Evolutionary conservation across 2,888 invertebrate genomes (phyloP), one percentile per base, ranked within the genome.

Genomic region (Napeogenes sylphis): DNA sequence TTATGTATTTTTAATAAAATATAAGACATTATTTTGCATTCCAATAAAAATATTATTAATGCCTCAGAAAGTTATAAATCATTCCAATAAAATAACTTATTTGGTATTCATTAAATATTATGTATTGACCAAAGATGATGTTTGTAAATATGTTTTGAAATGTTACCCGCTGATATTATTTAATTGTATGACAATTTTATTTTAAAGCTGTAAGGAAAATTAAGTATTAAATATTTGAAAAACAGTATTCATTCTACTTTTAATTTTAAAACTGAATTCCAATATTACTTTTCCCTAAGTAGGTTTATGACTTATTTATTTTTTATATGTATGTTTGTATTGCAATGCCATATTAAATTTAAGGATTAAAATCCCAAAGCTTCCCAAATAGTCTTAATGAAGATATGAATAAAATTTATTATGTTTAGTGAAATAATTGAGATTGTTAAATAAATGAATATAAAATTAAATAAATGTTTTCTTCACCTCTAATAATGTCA

Each of bases 291-390:
- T 21, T 21, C 21, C 21, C 21, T 21, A 21, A 21, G 21, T 21
- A 21, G 21, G 21, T 21, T 21, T 47, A 13, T 47, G 12, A 14
- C 47, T n/a, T 47, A n/a, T 47, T n/a, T 14, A 6, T 47, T 47
- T 47, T 47, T 6, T 47, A 3, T 47, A 14, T 47, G 10, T 51
- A 8, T 46, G 13, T 61, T 55, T 56, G 30, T 30, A 63, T 30
- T 56, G 46, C 62, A 69, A 70, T 72, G 72, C 72, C 72, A 72
- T 71, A 72, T 68, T 72, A 70, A 55, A 66, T 66, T 60, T 71
- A 69, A 63, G 61, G 60, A 56, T 60, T 62, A 45, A 45, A 63
- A 61, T 67, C 62, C 57, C 45, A 8, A 59, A 60, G 51, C 45
- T 55, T 42, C 30, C 14, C 35, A 56, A 66, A 42, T 66, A 56